Base-by-base conservation (phyloP, 2,888 invertebrate species). In the Onchidella celtica region DNA sequence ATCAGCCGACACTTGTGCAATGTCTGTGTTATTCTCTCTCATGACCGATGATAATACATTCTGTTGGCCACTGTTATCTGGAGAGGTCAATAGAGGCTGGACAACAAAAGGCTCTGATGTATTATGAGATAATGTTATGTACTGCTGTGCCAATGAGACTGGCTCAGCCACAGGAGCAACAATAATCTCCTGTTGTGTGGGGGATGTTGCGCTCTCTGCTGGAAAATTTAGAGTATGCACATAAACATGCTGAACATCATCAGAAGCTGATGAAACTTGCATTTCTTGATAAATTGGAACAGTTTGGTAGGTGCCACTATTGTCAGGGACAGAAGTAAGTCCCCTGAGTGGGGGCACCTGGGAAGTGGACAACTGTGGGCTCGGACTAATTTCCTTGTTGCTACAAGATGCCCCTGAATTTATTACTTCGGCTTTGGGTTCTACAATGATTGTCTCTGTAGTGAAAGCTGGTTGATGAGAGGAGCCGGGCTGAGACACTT, bases 201-300 rank as follows among this genome's bases (percentile, higher is more conserved):
- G 38, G 24, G 40, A 24, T 34, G 38, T 27, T 6, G 34, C 1
- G 9, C 11, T 21, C 14, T 38, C 68, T 38, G n/a, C 1, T 11
- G 68, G 36, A 17, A 70, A 47, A 66, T 21, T 63, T 63, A 63
- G 3, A 32, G 34, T 40, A n/a, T 69, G 24, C 38, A 69, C 47
- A 55, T 0, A 32, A n/a, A 55, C 32, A 1, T 70, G 70, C 21
- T 47, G 70, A 24, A 14, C 11, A 21, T 38, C 24, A 21, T 21
- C 9, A 38, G 40, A 68, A 9, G 3, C 38, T 38, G 40, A 55
- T 17, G 70, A 14, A 29, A 29, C 27, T 0, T 70, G 38, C 27
- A 70, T 55, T 21, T n/a, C 29, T 27, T 40, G 40, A 40, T 40
- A 21, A 27, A 21, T n/a, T n/a, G 69, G n/a, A 17, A 11, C 14